Conservation (phyloP, 1,140 invertebrate species). For the Neodiprion pinetum region DNA sequence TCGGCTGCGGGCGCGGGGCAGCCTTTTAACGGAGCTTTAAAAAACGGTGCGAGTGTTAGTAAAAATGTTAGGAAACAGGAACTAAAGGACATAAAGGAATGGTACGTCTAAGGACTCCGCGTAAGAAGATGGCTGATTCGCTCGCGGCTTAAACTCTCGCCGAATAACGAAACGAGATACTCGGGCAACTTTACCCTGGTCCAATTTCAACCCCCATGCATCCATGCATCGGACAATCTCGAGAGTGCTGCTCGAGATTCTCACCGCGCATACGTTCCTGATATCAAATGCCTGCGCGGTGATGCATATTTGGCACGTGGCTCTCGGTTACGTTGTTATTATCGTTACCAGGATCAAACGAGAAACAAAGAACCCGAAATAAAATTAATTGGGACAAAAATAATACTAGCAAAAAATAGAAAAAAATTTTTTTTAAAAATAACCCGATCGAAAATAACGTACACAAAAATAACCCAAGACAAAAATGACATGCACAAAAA, state of each 20-base stretch:
- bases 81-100: conserved; percentile 91
- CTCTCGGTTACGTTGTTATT: no score
- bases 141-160: not conserved
- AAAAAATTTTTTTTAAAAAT: no score
- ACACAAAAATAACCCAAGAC: no score
- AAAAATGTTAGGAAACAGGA: conserved; percentile 76
- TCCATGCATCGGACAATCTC: not conserved
- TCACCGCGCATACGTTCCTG: no score
- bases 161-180: not conserved
- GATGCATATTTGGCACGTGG: no score
- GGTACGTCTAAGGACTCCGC: conserved; percentile 78
- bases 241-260: not conserved
- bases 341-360: no score
- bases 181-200: not conserved
- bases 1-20: conserved; percentile 57
- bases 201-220: not conserved
- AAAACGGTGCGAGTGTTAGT: conserved; percentile 49
- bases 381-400: no score
- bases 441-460: no score
- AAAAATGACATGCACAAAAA: no score
- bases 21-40: conserved; percentile 55
- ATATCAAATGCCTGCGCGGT: no score
- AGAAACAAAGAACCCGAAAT: no score
- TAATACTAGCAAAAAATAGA: no score
- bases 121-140: not conserved